Percentiles rank a stretch among this genome's conserved stretches.
These are phyloP conservation scores for Drosophila nigromelanica DNA, from an alignment of 1,140 invertebrate species.

Conservation along the genomic window DNA sequence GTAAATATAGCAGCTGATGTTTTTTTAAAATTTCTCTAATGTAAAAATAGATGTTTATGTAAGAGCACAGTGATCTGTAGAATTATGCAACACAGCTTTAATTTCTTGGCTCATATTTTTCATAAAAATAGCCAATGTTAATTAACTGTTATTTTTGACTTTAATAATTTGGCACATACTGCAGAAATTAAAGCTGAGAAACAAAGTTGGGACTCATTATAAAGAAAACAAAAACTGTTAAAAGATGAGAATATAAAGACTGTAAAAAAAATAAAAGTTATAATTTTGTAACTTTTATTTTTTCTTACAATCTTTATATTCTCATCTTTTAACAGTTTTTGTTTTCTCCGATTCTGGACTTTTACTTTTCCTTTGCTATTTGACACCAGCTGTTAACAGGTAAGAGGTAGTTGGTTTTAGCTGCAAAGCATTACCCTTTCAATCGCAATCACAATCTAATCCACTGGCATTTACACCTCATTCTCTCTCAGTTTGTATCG, in stretches of 20 bases:
- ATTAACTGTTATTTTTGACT: too few relatives aligned
- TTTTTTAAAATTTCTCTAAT: too few relatives aligned
- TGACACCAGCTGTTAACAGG: neutral
- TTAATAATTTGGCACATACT: too few relatives aligned
- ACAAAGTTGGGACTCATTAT: too few relatives aligned
- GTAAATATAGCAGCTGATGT: neutral
- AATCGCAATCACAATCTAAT: slow-evolving; percentile 7
- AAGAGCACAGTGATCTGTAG: too few relatives aligned
- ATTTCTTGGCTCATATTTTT: too few relatives aligned
- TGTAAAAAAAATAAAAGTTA: too few relatives aligned
- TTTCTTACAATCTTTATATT: neutral
- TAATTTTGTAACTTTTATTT: too few relatives aligned
- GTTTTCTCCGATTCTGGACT: neutral
- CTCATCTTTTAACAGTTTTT: neutral
- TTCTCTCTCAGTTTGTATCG: slow-evolving; percentile 20
- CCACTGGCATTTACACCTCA: slow-evolving; percentile 23
- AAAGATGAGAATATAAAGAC: neutral
- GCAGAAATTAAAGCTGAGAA: too few relatives aligned
- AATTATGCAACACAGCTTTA: too few relatives aligned
- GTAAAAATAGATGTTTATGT: too few relatives aligned
- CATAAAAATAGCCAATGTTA: too few relatives aligned
- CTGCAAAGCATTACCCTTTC: neutral
- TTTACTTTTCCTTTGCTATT: neutral
- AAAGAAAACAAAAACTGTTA: neutral
- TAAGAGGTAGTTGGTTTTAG: neutral